Conservation (phyloP, 2,888 invertebrate species). For the Dryocosmus kuriphilus region DNA sequence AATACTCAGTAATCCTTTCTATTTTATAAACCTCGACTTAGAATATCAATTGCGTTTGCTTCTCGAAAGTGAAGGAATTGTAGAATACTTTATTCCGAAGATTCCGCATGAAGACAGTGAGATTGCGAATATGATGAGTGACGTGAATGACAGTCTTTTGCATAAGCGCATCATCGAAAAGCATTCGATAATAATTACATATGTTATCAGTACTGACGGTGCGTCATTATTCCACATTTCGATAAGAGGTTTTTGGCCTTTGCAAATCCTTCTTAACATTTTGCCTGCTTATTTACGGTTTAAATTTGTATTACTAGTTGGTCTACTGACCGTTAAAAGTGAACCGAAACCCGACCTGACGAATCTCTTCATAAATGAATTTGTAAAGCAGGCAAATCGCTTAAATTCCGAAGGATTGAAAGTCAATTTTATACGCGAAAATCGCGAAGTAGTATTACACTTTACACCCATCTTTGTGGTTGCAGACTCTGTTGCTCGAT, state of each 20-base stretch:
- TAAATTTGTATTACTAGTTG: too few species aligned
- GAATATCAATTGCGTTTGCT: too few species aligned
- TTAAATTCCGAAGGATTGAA: too few species aligned
- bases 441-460: too few species aligned
- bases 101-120: not conserved
- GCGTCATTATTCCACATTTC: constrained; percentile 42
- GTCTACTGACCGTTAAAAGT: too few species aligned
- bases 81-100: not conserved
- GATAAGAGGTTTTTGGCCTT: constrained; percentile 44
- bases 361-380: too few species aligned
- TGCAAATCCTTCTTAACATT: constrained; percentile 35
- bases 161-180: constrained; percentile 17
- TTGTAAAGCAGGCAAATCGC: too few species aligned
- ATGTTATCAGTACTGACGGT: constrained; percentile 44
- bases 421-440: too few species aligned
- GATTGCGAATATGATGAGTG: constrained; percentile 13
- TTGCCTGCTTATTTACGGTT: too few species aligned
- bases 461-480: too few species aligned
- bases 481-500: too few species aligned
- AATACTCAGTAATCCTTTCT: constrained; percentile 6
- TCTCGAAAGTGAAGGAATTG: constrained; percentile 32
- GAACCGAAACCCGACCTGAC: too few species aligned
- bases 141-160: constrained; percentile 29
- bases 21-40: constrained; percentile 36
- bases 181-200: constrained; percentile 38